These are phyloP conservation scores for Myotis brandtii DNA, from an alignment of 2,113 vertebrate genomes.

Conservation along the genomic window DNA sequence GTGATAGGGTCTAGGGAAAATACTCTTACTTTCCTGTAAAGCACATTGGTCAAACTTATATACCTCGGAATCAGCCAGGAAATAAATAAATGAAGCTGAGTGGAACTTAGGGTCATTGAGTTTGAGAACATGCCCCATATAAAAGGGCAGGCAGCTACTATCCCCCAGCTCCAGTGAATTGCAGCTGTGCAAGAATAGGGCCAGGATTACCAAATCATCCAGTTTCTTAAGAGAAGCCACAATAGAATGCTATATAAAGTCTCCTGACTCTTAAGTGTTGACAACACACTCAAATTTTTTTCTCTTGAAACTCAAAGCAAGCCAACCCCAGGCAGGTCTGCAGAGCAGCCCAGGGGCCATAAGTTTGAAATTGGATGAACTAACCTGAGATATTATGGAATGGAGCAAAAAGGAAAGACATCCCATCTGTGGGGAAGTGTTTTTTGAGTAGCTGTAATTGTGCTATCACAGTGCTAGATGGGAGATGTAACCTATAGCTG, in stretches of 20 bases:
- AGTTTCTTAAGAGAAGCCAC: background rate
- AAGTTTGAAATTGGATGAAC: background rate
- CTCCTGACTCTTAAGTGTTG: background rate
- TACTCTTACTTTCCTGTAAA: conserved; percentile 25
- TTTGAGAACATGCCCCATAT: background rate
- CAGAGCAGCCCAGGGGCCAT: background rate
- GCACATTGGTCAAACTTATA: background rate
- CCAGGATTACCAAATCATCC: background rate
- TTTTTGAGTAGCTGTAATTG: background rate
- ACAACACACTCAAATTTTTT: background rate
- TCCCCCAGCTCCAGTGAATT: fast-evolving
- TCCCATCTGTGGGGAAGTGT: fast-evolving
- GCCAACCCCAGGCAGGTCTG: background rate
- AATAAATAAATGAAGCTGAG: background rate
- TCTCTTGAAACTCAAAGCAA: background rate
- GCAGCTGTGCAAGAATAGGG: background rate
- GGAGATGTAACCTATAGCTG: no score
- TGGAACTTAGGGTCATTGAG: background rate
- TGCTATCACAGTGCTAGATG: background rate
- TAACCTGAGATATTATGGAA: background rate
- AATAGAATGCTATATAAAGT: background rate
- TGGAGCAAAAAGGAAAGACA: background rate
- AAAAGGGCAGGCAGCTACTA: background rate
- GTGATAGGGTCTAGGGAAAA: background rate
- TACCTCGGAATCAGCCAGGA: background rate